Percentiles rank a stretch among this genome's conserved stretches.
Conservation (phyloP, 2,888 invertebrate genomes). For the Incurvaria masculella region DNA sequence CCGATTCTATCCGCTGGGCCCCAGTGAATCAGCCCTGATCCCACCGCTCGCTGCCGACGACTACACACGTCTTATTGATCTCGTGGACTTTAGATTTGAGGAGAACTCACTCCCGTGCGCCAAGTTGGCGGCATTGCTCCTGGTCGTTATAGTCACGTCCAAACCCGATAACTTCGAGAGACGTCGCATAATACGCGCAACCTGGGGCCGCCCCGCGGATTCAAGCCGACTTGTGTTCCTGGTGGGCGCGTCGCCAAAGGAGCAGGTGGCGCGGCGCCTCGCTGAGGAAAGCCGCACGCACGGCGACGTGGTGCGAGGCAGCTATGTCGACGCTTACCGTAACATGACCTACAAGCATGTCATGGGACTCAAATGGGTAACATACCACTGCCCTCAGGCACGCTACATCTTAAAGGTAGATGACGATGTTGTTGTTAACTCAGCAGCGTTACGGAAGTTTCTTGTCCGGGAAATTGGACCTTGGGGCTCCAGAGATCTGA, state of each 20-base stretch:
- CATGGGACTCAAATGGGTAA: constrained; percentile 76
- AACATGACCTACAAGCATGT: constrained; percentile 85
- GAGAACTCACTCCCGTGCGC: constrained; percentile 58
- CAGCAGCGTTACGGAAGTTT: constrained; percentile 58
- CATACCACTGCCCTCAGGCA: constrained; percentile 65
- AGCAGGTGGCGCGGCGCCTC: constrained; percentile 44
- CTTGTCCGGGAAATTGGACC: constrained; percentile 55
- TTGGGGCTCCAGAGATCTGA: constrained; percentile 57
- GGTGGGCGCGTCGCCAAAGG: constrained; percentile 52
- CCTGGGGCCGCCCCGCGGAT: constrained; percentile 64
- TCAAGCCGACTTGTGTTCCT: constrained; percentile 63
- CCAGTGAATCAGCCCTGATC: neutral
- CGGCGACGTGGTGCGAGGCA: constrained; percentile 73
- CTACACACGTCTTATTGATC: constrained; percentile 41
- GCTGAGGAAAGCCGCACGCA: constrained; percentile 53
- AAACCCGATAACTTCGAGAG: constrained; percentile 64
- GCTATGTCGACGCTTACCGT: constrained; percentile 71
- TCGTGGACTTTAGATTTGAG: constrained; percentile 60
- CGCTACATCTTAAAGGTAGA: constrained; percentile 71
- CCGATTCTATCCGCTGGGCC: neutral
- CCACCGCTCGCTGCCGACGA: neutral
- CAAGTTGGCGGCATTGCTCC: constrained; percentile 40
- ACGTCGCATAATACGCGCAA: constrained; percentile 65
- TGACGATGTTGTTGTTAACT: constrained; percentile 75
- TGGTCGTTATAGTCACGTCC: constrained; percentile 66